These are phyloP conservation scores for Cephus spinipes DNA, from an alignment of 2,888 invertebrate species.

Conservation along the genomic window DNA sequence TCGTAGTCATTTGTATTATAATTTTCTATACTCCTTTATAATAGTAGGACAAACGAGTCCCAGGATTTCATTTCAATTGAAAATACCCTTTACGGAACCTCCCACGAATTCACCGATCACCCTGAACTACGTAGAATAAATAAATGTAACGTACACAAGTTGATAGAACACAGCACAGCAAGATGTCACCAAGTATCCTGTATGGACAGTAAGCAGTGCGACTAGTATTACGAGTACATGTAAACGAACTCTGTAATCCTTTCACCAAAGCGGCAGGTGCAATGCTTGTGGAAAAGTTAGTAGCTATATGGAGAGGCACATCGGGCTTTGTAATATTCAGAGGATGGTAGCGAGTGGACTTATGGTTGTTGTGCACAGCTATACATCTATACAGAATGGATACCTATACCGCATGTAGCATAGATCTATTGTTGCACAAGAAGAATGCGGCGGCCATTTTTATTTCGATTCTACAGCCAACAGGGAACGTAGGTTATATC, in stretches of 20 bases:
- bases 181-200: neutral
- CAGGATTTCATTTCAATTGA: no score
- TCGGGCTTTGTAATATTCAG: neutral
- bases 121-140: neutral
- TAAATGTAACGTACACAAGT: neutral
- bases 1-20: no score
- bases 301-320: constrained; percentile 15
- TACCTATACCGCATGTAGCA: neutral
- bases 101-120: neutral
- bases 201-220: neutral
- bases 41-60: no score
- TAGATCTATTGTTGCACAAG: neutral
- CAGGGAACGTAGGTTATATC: neutral
- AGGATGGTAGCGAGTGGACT: neutral
- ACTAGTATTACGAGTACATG: neutral
- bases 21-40: no score
- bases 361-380: neutral
- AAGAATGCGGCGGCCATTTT: neutral
- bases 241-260: constrained; percentile 36
- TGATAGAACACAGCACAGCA: neutral
- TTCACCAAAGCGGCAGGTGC: constrained; percentile 55
- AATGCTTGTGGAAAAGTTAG: constrained; percentile 44
- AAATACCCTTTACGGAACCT: neutral
- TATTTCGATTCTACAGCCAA: neutral
- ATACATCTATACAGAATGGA: neutral